Percentiles rank a stretch among this genome's conserved stretches.
phyloP scores from a whole-genome alignment of 1,140 invertebrate genomes.

The Andricus grossulariae region DNA sequence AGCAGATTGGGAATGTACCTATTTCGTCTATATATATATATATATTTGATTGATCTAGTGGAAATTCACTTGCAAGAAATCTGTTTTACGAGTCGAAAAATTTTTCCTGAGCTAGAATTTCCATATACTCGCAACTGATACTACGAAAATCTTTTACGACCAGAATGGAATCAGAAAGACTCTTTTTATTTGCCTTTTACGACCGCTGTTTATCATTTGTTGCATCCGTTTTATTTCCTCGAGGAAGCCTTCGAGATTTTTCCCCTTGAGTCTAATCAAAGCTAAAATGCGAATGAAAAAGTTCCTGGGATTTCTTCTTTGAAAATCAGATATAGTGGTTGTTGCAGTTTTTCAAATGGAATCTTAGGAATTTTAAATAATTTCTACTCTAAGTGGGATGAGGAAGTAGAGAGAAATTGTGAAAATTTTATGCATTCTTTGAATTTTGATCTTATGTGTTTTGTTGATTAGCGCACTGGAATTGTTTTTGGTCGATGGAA shows the following conservation, averaged over 20 bases:
- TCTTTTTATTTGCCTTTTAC: conserved; percentile 9
- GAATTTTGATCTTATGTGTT: too few relatives aligned
- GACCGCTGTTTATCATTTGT: conserved; percentile 13
- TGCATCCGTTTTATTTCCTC: conserved; percentile 19
- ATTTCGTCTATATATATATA: not conserved
- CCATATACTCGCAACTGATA: not conserved
- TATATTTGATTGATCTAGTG: not conserved
- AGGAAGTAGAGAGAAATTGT: too few relatives aligned
- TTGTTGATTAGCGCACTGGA: too few relatives aligned
- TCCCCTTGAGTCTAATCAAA: too few relatives aligned
- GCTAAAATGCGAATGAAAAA: too few relatives aligned
- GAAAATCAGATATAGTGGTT: too few relatives aligned
- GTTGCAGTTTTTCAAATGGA: too few relatives aligned
- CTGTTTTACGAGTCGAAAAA: not conserved
- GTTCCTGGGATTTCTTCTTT: too few relatives aligned
- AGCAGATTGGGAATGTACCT: not conserved
- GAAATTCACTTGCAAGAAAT: conserved; percentile 2
- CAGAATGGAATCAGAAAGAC: not conserved
- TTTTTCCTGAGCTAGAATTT: not conserved
- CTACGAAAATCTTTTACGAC: not conserved
- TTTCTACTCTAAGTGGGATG: too few relatives aligned
- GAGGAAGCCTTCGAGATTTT: not conserved
- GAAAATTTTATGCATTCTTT: too few relatives aligned
- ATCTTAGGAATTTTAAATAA: too few relatives aligned
- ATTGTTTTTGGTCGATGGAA: too few relatives aligned